phyloP scores from a whole-genome alignment of 2,797 vertebrate genomes.

The Perodicticus potto region DNA sequence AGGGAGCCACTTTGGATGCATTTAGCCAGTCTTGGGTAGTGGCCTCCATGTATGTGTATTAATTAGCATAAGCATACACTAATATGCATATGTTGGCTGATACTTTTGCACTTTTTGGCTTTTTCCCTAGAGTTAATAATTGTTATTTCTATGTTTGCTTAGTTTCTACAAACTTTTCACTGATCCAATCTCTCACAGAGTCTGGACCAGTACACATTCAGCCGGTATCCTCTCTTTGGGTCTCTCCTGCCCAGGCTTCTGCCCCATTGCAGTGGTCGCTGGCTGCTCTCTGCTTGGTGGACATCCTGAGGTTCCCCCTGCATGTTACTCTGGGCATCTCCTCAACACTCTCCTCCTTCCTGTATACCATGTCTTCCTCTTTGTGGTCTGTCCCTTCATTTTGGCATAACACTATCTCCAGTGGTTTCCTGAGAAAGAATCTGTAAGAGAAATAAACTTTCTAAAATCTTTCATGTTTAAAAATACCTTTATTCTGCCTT shows the following conservation, averaged over 20 bases:
- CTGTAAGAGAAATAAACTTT: neutral
- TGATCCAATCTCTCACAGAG: neutral
- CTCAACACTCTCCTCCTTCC: neutral
- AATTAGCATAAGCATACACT: neutral
- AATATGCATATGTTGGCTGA: neutral
- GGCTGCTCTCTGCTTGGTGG: neutral
- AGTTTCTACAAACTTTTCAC: constrained; percentile 37
- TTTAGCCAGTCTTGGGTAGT: neutral
- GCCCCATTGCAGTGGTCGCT: accelerated
- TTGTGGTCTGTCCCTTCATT: neutral
- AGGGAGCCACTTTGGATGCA: neutral
- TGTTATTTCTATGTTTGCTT: constrained; percentile 33
- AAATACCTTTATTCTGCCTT: neutral
- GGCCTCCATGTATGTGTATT: too few species aligned
- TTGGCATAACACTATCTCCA: neutral
- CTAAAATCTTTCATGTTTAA: neutral
- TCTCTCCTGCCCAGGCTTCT: neutral
- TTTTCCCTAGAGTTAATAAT: constrained; percentile 29
- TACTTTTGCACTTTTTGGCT: neutral
- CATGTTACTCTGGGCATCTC: too few species aligned
- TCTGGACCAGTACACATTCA: accelerated
- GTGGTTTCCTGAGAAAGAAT: neutral
- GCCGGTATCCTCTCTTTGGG: neutral
- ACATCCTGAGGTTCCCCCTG: neutral
- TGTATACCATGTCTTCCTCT: neutral